phyloP scores from a whole-genome alignment of 2,113 vertebrate species.

The Acanthisitta chloris region DNA sequence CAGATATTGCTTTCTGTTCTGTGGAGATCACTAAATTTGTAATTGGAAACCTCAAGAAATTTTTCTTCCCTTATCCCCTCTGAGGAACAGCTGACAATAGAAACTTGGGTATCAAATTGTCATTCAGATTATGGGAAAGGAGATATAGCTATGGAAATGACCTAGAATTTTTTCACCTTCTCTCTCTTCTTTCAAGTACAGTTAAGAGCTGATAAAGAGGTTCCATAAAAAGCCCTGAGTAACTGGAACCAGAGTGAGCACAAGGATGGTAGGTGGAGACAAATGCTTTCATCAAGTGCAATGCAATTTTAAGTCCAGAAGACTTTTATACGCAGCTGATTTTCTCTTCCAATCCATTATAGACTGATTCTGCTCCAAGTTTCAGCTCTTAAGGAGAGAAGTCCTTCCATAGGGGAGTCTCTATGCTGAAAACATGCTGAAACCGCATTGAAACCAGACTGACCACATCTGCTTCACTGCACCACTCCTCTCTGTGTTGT shows the following conservation, averaged over 20 bases:
- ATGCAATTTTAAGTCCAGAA: not conserved
- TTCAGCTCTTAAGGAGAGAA: not conserved
- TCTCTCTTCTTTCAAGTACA: not conserved
- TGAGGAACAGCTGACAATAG: conserved; percentile 23
- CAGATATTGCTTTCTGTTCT: conserved; percentile 52
- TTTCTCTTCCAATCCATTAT: not conserved
- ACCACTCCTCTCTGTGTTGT: not conserved
- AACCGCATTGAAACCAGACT: not conserved
- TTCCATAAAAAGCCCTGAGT: not conserved
- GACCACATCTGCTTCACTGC: not conserved
- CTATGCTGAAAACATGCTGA: too few species aligned
- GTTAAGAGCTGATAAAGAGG: not conserved
- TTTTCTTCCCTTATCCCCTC: not conserved
- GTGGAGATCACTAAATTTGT: conserved; percentile 38
- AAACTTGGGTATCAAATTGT: conserved; percentile 31
- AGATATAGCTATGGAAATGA: not conserved
- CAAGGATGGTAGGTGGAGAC: not conserved
- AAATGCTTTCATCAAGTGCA: not conserved
- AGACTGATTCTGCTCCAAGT: not conserved
- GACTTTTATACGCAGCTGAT: not conserved
- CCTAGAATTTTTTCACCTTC: not conserved
- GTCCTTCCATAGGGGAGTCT: not conserved
- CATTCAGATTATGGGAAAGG: conserved; percentile 12
- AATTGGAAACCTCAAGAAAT: conserved; percentile 58
- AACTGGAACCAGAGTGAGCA: not conserved